A percentile compares a stretch with the other conserved stretches of the same genome.
phyloP scores from a whole-genome alignment of 2,797 vertebrate genomes.

The Nothura maculosa region DNA sequence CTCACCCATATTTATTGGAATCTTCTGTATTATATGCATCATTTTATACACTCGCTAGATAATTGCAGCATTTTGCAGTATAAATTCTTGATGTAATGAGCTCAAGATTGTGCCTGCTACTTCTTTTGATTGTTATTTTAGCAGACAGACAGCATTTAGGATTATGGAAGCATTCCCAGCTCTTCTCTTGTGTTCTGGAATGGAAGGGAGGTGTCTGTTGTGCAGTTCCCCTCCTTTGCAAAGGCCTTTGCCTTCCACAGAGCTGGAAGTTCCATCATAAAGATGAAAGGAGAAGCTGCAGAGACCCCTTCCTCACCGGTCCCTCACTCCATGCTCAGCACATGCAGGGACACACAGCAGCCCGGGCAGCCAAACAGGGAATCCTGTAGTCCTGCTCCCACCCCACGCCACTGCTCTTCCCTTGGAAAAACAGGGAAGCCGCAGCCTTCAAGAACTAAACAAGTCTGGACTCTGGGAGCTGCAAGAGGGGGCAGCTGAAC shows the following conservation, averaged over 20 bases:
- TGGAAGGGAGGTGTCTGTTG: not conserved
- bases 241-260: not conserved
- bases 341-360: not conserved
- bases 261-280: not conserved
- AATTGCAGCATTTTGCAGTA: not conserved
- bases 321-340: not conserved
- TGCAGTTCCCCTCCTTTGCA: no score
- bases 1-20: not conserved
- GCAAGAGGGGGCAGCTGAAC: not conserved
- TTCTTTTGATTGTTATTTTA: not conserved
- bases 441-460: not conserved
- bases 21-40: not conserved
- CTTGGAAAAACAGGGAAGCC: not conserved
- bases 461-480: not conserved
- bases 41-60: constrained; percentile 6
- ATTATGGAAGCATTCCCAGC: not conserved
- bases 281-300: not conserved
- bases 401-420: not conserved
- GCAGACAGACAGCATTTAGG: not conserved
- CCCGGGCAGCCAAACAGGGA: not conserved
- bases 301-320: not conserved
- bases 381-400: accelerated
- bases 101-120: not conserved
- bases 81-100: not conserved
- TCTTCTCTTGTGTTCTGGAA: not conserved